Conservation (phyloP, 2,888 invertebrate genomes). For the Machimus rusticus region DNA sequence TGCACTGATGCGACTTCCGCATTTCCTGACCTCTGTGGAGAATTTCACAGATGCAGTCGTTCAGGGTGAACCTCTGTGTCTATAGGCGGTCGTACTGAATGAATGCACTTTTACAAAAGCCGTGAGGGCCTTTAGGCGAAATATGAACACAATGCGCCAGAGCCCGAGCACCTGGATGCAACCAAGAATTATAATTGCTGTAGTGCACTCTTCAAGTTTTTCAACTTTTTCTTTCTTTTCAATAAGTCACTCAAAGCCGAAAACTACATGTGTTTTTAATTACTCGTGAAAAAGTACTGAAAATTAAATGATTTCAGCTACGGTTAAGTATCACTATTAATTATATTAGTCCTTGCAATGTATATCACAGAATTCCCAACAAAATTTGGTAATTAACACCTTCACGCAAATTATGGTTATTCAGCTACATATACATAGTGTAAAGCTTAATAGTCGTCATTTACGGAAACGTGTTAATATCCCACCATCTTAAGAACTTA, state of each 20-base stretch:
- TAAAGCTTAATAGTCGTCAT: too few species aligned
- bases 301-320: background rate
- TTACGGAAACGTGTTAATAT: too few species aligned
- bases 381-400: too few species aligned
- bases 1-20: background rate
- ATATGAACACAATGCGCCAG: background rate
- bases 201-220: background rate
- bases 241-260: background rate
- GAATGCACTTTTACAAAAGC: background rate
- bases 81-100: background rate
- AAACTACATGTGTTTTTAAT: background rate
- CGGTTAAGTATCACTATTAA: background rate
- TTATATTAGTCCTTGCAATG: background rate
- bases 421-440: background rate
- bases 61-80: background rate
- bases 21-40: background rate
- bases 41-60: background rate
- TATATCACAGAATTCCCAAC: too few species aligned
- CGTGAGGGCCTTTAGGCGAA: background rate
- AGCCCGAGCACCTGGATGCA: background rate
- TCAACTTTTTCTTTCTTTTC: background rate
- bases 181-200: background rate
- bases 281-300: background rate
- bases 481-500: too few species aligned
- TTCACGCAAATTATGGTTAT: background rate